Percentiles rank a stretch among this genome's conserved stretches.
Evolutionary conservation across 2,113 vertebrate species (phyloP).

Genomic region (Lepisosteus osseus): DNA sequence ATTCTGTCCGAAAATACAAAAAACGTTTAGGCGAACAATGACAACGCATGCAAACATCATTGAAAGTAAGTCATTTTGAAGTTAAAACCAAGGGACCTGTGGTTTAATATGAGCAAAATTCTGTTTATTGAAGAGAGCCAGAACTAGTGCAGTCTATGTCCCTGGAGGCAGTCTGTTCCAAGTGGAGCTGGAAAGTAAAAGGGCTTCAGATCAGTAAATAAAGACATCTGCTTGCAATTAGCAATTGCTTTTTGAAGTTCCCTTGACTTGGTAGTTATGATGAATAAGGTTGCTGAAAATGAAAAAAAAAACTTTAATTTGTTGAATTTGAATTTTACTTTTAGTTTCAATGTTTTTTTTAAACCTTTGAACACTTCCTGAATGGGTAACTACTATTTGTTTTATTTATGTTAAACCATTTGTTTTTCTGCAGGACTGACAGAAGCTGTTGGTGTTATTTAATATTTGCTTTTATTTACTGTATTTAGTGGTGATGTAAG

Average conservation of each 20-base stretch:
- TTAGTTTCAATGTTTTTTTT: neutral
- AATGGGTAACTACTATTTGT: no score
- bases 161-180: constrained; percentile 9
- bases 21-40: no score
- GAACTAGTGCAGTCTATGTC: neutral
- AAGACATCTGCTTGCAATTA: constrained; percentile 14
- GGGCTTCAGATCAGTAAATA: constrained; percentile 27
- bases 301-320: constrained; percentile 1
- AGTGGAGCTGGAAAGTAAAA: constrained; percentile 33
- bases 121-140: constrained; percentile 3
- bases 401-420: no score
- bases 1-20: no score
- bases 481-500: no score
- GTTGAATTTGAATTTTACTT: neutral
- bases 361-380: no score
- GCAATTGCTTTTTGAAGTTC: neutral
- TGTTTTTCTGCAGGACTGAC: no score
- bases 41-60: neutral
- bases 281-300: neutral
- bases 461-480: no score
- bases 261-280: constrained; percentile 5
- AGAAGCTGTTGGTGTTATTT: no score
- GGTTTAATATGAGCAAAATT: constrained; percentile 3
- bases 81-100: constrained; percentile 6
- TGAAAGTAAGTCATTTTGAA: neutral